Evolutionary conservation across 2,888 invertebrate genomes (phyloP).

Genomic region (Cerceris rybyensis): DNA sequence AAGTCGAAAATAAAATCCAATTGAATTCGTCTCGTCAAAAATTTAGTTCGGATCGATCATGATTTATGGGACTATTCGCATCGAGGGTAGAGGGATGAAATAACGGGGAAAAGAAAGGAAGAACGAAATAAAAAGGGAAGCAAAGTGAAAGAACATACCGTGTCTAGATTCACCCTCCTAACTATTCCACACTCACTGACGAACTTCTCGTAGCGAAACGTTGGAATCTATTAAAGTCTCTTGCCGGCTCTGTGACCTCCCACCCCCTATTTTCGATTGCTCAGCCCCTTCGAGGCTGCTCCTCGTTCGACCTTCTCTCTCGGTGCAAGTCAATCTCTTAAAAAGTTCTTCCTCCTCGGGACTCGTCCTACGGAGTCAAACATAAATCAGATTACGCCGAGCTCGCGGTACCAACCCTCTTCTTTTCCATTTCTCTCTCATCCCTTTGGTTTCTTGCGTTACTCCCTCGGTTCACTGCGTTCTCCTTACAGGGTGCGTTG

Average conservation of each 20-base stretch:
- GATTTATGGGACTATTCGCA: constrained; percentile 8
- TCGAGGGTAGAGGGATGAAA: constrained; percentile 2
- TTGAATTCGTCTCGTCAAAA: not conserved
- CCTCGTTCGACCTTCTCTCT: constrained; percentile 40
- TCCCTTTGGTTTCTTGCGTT: constrained; percentile 8
- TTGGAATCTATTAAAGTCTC: constrained; percentile 74
- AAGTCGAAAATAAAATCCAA: not conserved
- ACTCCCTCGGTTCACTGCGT: constrained; percentile 2
- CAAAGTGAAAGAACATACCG: constrained; percentile 12
- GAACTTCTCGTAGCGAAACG: constrained; percentile 61
- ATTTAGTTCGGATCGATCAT: constrained; percentile 3
- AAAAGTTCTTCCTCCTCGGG: constrained; percentile 72
- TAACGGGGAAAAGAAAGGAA: constrained; percentile 19
- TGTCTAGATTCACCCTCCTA: constrained; percentile 17
- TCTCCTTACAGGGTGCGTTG: not conserved
- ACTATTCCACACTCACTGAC: constrained; percentile 48
- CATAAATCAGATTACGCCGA: constrained; percentile 78
- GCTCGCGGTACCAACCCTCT: constrained; percentile 31
- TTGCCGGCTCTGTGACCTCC: constrained; percentile 37
- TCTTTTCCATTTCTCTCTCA: not conserved
- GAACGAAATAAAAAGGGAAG: too few species aligned
- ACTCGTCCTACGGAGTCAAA: constrained; percentile 71
- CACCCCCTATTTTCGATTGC: constrained; percentile 70
- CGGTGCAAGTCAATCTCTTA: constrained; percentile 76
- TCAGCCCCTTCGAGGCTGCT: constrained; percentile 28